A percentile compares a stretch with the other conserved stretches of the same genome.
phyloP scores from a whole-genome alignment of 2,113 vertebrate species.

The Chloropsis hardwickii region DNA sequence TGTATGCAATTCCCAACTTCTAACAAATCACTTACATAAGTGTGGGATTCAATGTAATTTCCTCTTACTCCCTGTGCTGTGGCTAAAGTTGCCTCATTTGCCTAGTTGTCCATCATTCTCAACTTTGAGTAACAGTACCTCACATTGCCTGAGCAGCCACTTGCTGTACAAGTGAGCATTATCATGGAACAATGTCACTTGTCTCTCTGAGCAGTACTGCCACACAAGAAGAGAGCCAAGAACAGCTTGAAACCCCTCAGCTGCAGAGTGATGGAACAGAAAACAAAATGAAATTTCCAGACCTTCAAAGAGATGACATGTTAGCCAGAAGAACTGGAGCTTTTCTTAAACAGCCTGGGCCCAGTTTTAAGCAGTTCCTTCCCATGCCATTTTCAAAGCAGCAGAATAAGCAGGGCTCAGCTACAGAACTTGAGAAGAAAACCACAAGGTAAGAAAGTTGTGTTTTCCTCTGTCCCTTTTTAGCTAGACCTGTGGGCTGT shows the following conservation, averaged over 20 bases:
- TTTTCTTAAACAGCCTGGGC: slow-evolving; percentile 59
- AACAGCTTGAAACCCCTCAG: slow-evolving; percentile 46
- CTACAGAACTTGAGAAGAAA: slow-evolving; percentile 51
- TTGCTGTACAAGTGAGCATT: slow-evolving; percentile 62
- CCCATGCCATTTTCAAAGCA: slow-evolving; percentile 73
- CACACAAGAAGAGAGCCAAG: slow-evolving; percentile 41
- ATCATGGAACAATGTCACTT: slow-evolving; percentile 55
- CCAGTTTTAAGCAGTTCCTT: slow-evolving; percentile 71
- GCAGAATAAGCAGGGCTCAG: slow-evolving; percentile 41
- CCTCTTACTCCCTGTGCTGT: background rate
- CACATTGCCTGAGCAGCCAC: slow-evolving; percentile 66
- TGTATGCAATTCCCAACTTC: background rate
- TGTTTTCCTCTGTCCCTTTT: background rate
- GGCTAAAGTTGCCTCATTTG: background rate
- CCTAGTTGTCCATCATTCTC: background rate
- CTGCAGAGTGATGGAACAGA: slow-evolving; percentile 19
- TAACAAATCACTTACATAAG: background rate
- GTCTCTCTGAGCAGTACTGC: slow-evolving; percentile 53
- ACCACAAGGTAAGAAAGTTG: slow-evolving; percentile 58
- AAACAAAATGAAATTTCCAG: slow-evolving; percentile 50
- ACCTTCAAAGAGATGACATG: slow-evolving; percentile 69
- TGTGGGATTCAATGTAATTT: background rate
- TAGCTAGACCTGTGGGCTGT: background rate
- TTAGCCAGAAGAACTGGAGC: slow-evolving; percentile 57
- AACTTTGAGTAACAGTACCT: background rate